Base-by-base conservation (phyloP, 2,113 vertebrate species). In the Chaetodon trifascialis region DNA sequence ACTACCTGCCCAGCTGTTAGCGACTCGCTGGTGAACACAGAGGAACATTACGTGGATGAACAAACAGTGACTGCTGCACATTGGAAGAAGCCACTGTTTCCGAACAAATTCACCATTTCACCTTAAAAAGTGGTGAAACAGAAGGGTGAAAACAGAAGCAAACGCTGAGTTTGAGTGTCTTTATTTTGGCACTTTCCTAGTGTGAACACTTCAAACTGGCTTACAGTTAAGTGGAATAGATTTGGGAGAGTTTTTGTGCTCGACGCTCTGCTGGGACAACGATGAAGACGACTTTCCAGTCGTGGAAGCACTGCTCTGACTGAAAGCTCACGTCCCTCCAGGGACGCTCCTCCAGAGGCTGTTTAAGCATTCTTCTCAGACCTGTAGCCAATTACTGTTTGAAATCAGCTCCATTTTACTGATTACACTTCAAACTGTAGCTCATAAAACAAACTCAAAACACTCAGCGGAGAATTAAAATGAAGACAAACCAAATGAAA, bases 341-440 rank as follows among this genome's bases (percentile, higher is more conserved):
- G 25, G 34, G 67, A 76, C 23, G 11, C 1, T 15, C 54, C 42
- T 54, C 23, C 40, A n/a, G 15, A 64, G 38, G 52, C 64, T 51
- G 17, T 25, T 72, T 23, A 66, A 62, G 54, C 17, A 66, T 83
- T 75, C 68, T 7, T 46, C 44, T 75, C 58, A 65, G 58, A 52
- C 9, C 63, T 70, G 63, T 7, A 21, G 56, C 23, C 69, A 55
- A 67, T 71, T 55, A 64, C 30, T 10, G 21, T 54, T 64, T 62
- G 25, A 71, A 76, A 54, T 66, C 56, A 55, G 52, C 42, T 60
- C 63, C 1, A 34, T 58, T 40, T 82, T 56, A 30, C 58, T 75
- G 25, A 76, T 80, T 76, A 67, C 38, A 49, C 30, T 60, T 79
- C 47, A 80, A 65, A 58, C 76, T 3, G 5, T 5, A 40, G 0